phyloP scores from a whole-genome alignment of 2,797 vertebrate genomes.

The Bufotes viridis region DNA sequence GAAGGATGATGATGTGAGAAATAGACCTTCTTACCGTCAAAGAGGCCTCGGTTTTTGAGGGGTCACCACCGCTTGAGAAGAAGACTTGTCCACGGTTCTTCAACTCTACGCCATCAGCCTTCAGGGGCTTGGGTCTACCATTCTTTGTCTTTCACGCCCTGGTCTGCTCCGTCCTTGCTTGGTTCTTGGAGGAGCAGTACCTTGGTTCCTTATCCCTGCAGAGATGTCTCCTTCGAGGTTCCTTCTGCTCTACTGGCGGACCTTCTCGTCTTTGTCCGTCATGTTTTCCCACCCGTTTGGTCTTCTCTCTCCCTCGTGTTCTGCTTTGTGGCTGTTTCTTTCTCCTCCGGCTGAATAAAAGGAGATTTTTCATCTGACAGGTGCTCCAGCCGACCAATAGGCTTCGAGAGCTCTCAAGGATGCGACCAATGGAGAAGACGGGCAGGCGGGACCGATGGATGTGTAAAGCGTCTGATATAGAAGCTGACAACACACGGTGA shows the following conservation, averaged over 20 bases:
- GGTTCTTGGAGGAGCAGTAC: not conserved
- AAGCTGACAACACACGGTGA: constrained; percentile 46
- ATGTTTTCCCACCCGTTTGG: not conserved
- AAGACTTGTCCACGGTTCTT: not conserved
- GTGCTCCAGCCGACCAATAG: constrained; percentile 26
- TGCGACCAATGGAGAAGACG: not conserved
- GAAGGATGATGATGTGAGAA: not conserved
- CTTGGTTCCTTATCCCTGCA: not conserved
- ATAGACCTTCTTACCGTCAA: not conserved
- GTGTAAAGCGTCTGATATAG: constrained; percentile 53
- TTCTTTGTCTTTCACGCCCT: not conserved
- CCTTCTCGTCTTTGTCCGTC: not conserved
- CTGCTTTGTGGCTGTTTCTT: constrained; percentile 43
- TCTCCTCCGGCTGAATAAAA: constrained; percentile 45
- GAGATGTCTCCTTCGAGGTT: not conserved
- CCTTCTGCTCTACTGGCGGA: not conserved
- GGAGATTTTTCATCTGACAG: constrained; percentile 38
- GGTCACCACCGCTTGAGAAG: not conserved
- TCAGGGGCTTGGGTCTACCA: not conserved
- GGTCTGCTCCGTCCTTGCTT: not conserved
- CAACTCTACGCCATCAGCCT: not conserved
- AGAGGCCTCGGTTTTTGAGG: not conserved
- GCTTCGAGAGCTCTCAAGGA: not conserved
- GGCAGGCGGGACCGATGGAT: constrained; percentile 18
- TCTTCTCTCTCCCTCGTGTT: constrained; percentile 39